These are phyloP conservation scores for Psephotus haematonotus DNA, from an alignment of 2,113 vertebrate species.

Conservation along the genomic window DNA sequence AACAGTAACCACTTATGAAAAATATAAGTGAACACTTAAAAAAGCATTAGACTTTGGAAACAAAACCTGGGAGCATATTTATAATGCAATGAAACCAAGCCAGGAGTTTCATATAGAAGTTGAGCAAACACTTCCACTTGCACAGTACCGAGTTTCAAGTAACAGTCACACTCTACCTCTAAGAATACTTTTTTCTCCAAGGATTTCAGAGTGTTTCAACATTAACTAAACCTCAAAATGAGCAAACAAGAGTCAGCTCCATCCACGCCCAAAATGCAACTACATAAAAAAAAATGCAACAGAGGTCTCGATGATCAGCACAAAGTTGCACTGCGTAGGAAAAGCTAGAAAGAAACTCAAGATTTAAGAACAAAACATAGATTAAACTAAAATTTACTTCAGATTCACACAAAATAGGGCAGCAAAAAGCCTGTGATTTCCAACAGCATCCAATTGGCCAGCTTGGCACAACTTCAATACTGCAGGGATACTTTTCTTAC, in stretches of 20 bases:
- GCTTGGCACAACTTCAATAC: background rate
- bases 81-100: background rate
- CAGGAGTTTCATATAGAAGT: background rate
- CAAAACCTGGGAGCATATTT: background rate
- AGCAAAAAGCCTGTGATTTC: background rate
- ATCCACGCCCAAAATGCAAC: background rate
- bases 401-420: background rate
- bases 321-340: background rate
- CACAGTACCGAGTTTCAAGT: background rate
- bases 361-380: background rate
- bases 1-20: background rate
- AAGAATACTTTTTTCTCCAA: background rate
- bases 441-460: background rate
- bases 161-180: background rate
- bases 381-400: background rate
- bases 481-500: background rate
- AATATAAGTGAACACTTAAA: background rate
- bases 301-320: background rate
- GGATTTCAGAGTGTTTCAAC: background rate
- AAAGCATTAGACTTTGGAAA: background rate
- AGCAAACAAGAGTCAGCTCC: background rate
- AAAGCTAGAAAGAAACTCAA: background rate
- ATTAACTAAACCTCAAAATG: background rate
- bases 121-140: background rate
- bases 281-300: background rate